Base-by-base conservation (phyloP, 2,888 invertebrate genomes). In the Polyommatus icarus region DNA sequence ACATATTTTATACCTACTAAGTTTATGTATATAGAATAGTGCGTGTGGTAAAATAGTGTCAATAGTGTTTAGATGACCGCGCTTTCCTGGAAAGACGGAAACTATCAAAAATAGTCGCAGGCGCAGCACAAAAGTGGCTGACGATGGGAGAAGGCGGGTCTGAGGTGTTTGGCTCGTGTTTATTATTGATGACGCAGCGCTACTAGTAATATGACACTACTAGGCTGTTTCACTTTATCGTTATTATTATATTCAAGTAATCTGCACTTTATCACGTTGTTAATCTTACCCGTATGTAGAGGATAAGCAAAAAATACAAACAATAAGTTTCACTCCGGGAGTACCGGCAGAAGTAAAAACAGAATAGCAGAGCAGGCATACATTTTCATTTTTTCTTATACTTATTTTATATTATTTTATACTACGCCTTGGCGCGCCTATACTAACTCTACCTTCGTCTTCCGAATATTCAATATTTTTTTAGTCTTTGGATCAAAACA, bases 81-180 rank as follows among this genome's bases (percentile, higher is more conserved):
- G 86, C 83, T 87, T 90, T 90, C 90, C 84, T 82, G 85, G 88
- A 88, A 91, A 84, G 85, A 83, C 84, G 87, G 88, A 87, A 87
- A 87, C 83, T 84, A 85, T 87, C 84, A 85, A 85, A 85, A 82
- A 85, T 84, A 83, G 82, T 82, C 82, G 80, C 82, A 83, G 80
- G 85, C 84, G 87, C 76, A 77, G 79, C 78, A 76, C 67, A 61
- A 80, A 79, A 77, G 78, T 79, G 57, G 78, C 79, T 80, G 79
- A 78, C 77, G 78, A 50, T 54, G 78, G 76, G 6, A 40, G 15
- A 20, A 12, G 20, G 32, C 57, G 32, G 32, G 59, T 73, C 71
- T 73, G 72, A 36, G 77, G 36, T 73, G 80, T 80, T 83, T 84
- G 83, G 83, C 85, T 83, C 84, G 84, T 84, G 85, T 83, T 83